A percentile compares a stretch with the other conserved stretches of the same genome.
phyloP scores from a whole-genome alignment of 2,797 vertebrate species.

The Coluber constrictor region DNA sequence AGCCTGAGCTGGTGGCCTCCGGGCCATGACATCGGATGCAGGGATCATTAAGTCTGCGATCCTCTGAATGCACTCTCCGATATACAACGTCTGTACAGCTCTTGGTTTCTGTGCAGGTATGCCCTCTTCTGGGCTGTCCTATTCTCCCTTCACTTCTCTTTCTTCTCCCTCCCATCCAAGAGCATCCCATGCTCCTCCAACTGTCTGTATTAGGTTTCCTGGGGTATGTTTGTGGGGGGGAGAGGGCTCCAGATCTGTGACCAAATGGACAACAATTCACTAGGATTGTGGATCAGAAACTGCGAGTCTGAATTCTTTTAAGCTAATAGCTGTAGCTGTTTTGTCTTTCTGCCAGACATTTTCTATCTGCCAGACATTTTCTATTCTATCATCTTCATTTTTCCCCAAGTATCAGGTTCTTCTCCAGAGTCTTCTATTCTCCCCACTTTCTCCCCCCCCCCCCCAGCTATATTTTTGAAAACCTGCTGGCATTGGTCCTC shows the following conservation, averaged over 20 bases:
- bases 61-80: background rate
- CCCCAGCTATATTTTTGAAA: background rate
- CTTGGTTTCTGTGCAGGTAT: background rate
- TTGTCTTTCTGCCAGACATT: background rate
- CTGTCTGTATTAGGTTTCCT: background rate
- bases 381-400: background rate
- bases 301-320: background rate
- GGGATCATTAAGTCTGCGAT: background rate
- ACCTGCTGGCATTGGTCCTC: background rate
- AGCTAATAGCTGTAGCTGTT: background rate
- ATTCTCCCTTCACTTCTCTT: background rate
- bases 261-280: background rate
- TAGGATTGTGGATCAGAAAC: background rate
- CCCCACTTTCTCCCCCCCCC: background rate
- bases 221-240: fast-evolving
- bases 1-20: background rate
- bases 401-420: background rate
- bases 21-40: background rate
- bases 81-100: background rate
- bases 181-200: background rate
- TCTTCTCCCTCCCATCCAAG: background rate
- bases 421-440: background rate
- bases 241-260: background rate
- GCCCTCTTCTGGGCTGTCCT: background rate
- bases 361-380: background rate